Conservation (phyloP, 2,113 vertebrate species). For the Xenotilapia flavipinnis region DNA sequence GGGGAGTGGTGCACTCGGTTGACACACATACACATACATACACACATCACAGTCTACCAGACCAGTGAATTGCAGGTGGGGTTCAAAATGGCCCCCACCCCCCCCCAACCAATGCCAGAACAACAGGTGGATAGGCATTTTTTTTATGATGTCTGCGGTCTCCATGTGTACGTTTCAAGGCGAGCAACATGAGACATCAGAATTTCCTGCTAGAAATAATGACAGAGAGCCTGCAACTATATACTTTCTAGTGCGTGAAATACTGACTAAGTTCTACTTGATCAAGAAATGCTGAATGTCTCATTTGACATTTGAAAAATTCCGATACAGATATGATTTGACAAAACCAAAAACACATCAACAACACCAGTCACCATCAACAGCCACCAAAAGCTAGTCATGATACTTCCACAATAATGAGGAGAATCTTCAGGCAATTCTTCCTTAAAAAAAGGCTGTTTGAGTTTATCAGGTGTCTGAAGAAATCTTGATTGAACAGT, state of each 20-base stretch:
- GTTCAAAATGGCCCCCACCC: conserved; percentile 45
- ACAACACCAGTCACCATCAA: not conserved
- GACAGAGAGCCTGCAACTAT: conserved; percentile 1
- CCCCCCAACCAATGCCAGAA: conserved; percentile 9
- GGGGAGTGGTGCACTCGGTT: conserved; percentile 24
- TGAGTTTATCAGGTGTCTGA: not conserved
- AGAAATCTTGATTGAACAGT: not conserved
- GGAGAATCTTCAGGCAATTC: not conserved
- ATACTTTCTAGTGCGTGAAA: not conserved
- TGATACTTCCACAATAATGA: not conserved
- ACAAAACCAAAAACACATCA: not conserved
- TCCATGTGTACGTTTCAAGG: conserved; percentile 41
- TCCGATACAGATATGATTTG: not conserved
- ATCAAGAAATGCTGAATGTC: not conserved
- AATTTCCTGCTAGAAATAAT: conserved; percentile 25
- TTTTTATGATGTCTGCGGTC: conserved; percentile 72
- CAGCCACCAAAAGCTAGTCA: not conserved
- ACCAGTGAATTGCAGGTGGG: conserved; percentile 71
- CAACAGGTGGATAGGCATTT: conserved; percentile 74
- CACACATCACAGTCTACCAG: conserved; percentile 32
- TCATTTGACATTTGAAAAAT: not conserved
- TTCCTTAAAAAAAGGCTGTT: not conserved
- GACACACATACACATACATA: not conserved
- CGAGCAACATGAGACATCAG: conserved; percentile 67
- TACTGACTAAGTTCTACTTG: not conserved